These are phyloP conservation scores for Rhopalosiphum padi DNA, from an alignment of 1,140 invertebrate species.

Conservation along the genomic window DNA sequence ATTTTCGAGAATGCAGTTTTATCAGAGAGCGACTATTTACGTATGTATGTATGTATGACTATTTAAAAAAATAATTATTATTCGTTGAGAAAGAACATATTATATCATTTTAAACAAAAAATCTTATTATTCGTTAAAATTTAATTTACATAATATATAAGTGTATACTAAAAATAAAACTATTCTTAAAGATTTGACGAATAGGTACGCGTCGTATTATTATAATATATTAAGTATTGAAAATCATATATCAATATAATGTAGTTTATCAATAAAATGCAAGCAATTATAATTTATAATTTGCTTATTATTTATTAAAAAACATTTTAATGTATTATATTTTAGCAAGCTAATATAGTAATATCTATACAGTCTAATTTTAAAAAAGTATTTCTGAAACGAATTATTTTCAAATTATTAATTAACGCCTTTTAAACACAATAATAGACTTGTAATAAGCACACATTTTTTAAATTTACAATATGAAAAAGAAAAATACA, in stretches of 20 bases:
- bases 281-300: neutral
- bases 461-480: neutral
- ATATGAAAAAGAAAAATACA: neutral
- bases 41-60: too few relatives aligned
- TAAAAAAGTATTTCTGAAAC: neutral
- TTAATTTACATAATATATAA: neutral
- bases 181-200: neutral
- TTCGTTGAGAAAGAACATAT: neutral
- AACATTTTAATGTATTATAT: neutral
- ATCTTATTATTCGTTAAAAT: neutral
- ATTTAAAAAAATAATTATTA: neutral
- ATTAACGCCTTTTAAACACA: neutral
- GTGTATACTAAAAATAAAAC: neutral
- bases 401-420: neutral
- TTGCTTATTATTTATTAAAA: neutral
- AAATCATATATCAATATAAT: neutral
- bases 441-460: neutral
- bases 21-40: too few relatives aligned
- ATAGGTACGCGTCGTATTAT: too few relatives aligned
- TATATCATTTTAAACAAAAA: neutral
- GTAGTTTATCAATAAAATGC: neutral
- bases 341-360: neutral
- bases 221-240: neutral
- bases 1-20: too few relatives aligned
- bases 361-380: neutral